Conservation (phyloP, 2,888 invertebrate species). For the Incurvaria masculella region DNA sequence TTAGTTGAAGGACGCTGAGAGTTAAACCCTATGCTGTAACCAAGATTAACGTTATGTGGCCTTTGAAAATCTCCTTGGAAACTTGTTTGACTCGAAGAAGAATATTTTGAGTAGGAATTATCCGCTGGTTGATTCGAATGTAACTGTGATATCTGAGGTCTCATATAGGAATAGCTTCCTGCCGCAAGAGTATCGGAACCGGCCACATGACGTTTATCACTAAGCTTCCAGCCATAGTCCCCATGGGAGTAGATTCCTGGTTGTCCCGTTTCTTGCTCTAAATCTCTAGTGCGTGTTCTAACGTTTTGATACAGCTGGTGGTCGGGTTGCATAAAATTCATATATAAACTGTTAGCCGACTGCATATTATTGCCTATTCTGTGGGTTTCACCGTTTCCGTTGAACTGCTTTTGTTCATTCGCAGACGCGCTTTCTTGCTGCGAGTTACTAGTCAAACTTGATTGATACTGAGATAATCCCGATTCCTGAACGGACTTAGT, state of each 20-base stretch:
- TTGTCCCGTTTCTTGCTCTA: slow-evolving; percentile 33
- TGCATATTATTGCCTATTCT: slow-evolving; percentile 30
- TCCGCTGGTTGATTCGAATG: slow-evolving; percentile 19
- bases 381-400: slow-evolving; percentile 30
- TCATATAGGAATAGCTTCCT: slow-evolving; percentile 23
- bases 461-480: slow-evolving; percentile 28
- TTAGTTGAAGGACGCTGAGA: slow-evolving; percentile 1
- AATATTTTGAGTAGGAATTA: neutral
- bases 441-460: slow-evolving; percentile 24
- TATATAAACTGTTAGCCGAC: slow-evolving; percentile 39
- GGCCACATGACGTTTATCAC: slow-evolving; percentile 33
- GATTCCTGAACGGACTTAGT: slow-evolving; percentile 36
- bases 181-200: slow-evolving; percentile 27
- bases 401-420: slow-evolving; percentile 15
- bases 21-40: slow-evolving; percentile 19
- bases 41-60: slow-evolving; percentile 21
- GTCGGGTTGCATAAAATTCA: slow-evolving; percentile 41
- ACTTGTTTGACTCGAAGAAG: slow-evolving; percentile 31
- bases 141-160: slow-evolving; percentile 26
- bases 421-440: neutral
- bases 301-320: slow-evolving; percentile 28
- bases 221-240: slow-evolving; percentile 49
- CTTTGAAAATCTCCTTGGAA: slow-evolving; percentile 42
- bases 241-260: slow-evolving; percentile 39
- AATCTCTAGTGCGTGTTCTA: slow-evolving; percentile 29